A percentile compares a stretch with the other conserved stretches of the same genome.
Evolutionary conservation across 1,140 invertebrate genomes (phyloP).

Genomic region (Leptoteleia sp.): DNA sequence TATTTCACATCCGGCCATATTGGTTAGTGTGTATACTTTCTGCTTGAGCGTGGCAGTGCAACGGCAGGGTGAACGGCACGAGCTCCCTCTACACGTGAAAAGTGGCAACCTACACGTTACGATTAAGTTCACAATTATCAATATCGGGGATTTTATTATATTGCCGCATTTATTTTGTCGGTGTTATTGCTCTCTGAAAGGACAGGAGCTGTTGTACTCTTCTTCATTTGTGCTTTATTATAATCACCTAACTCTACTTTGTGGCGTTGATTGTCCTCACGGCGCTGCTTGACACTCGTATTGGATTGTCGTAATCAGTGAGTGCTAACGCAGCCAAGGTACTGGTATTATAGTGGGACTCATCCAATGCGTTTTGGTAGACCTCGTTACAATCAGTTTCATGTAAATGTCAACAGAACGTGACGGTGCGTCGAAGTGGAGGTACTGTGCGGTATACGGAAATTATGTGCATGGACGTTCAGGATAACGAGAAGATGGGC

Average conservation of each 20-base stretch:
- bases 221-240: too few relatives aligned
- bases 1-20: slow-evolving; percentile 32
- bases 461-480: slow-evolving; percentile 81
- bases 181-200: background rate
- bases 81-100: slow-evolving; percentile 41
- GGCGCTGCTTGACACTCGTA: background rate
- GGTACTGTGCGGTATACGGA: slow-evolving; percentile 63
- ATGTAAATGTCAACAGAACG: slow-evolving; percentile 75
- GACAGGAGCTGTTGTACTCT: too few relatives aligned
- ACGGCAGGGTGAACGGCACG: slow-evolving; percentile 28
- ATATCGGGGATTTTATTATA: too few relatives aligned
- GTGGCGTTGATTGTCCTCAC: too few relatives aligned
- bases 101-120: background rate
- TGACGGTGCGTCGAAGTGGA: slow-evolving; percentile 66
- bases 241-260: background rate
- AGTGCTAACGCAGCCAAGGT: slow-evolving; percentile 8
- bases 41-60: too few relatives aligned
- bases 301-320: slow-evolving; percentile 20
- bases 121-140: slow-evolving; percentile 1
- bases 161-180: too few relatives aligned
- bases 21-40: too few relatives aligned
- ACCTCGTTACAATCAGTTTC: slow-evolving; percentile 33
- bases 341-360: slow-evolving; percentile 21
- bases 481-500: slow-evolving; percentile 78
- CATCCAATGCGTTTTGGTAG: slow-evolving; percentile 13